phyloP scores from a whole-genome alignment of 2,113 vertebrate species.

The Pholis gunnellus region DNA sequence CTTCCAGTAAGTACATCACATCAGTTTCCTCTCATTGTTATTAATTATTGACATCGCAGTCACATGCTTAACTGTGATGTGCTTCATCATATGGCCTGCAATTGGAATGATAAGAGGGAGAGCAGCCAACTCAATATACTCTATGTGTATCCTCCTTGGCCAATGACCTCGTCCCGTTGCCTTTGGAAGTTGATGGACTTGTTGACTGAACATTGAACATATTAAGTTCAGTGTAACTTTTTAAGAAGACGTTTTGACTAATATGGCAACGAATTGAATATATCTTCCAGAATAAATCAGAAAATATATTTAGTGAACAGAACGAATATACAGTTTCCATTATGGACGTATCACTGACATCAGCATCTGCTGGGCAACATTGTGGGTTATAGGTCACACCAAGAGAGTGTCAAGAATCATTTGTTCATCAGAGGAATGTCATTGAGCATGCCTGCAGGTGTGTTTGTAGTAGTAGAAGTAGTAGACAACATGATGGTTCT shows the following conservation, averaged over 20 bases:
- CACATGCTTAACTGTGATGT: constrained; percentile 29
- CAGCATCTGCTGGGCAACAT: neutral
- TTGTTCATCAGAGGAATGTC: constrained; percentile 18
- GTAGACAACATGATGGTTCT: neutral
- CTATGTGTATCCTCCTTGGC: constrained; percentile 35
- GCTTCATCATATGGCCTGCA: constrained; percentile 48
- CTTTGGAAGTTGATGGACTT: constrained; percentile 37
- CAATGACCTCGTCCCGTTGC: constrained; percentile 45
- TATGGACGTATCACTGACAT: neutral
- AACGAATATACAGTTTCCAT: neutral
- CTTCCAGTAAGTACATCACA: constrained; percentile 45
- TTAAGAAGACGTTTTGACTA: neutral
- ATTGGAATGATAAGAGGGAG: constrained; percentile 50
- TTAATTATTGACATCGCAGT: constrained; percentile 56
- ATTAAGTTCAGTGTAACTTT: constrained; percentile 14
- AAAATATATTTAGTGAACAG: neutral
- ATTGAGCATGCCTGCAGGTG: neutral
- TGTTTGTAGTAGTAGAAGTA: neutral
- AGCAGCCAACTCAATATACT: constrained; percentile 53
- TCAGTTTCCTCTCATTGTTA: constrained; percentile 41
- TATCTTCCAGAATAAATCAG: neutral
- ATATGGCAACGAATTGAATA: neutral
- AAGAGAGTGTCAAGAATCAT: constrained; percentile 46
- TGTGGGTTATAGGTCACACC: neutral
- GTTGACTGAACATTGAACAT: constrained; percentile 44